Percentiles rank a stretch among this genome's conserved stretches.
phyloP scores from a whole-genome alignment of 2,888 invertebrate genomes.

The Ophion ellenae region DNA sequence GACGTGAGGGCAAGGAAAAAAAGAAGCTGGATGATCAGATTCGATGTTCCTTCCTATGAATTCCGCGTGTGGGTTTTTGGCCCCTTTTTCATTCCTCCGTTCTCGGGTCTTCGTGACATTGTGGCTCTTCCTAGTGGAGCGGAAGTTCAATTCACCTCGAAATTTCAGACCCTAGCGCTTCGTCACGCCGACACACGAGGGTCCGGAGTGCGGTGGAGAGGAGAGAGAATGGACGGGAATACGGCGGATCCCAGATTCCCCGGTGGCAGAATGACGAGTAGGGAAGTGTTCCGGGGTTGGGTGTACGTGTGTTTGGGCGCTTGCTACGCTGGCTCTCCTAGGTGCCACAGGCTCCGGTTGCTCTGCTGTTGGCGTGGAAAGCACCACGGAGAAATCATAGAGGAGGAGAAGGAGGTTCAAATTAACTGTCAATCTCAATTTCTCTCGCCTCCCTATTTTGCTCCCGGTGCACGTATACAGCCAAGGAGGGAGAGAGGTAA shows the following conservation, averaged over 20 bases:
- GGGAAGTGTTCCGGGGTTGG: constrained; percentile 43
- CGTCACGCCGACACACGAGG: not conserved
- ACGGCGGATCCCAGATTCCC: constrained; percentile 42
- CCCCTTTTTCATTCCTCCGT: not conserved
- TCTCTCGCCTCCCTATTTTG: constrained; percentile 68
- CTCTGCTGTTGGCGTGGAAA: constrained; percentile 62
- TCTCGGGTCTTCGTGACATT: constrained; percentile 64
- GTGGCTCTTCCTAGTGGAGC: constrained; percentile 74
- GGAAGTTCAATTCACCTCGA: constrained; percentile 79
- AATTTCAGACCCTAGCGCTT: constrained; percentile 57
- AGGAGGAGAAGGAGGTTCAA: constrained; percentile 71
- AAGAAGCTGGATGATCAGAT: not conserved
- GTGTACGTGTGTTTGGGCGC: not conserved
- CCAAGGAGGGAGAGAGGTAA: constrained; percentile 43
- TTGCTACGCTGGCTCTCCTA: not conserved
- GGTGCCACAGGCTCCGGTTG: constrained; percentile 59
- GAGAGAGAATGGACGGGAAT: constrained; percentile 7
- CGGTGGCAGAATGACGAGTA: constrained; percentile 59
- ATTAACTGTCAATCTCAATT: constrained; percentile 84
- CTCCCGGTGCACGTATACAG: constrained; percentile 70
- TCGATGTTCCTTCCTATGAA: not conserved
- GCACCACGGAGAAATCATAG: constrained; percentile 23
- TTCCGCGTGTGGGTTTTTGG: not conserved
- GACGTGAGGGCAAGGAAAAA: not conserved
- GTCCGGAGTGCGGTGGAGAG: not conserved